A percentile compares a stretch with the other conserved stretches of the same genome.
These are phyloP conservation scores for Platypus cylindrus DNA, from an alignment of 2,888 invertebrate species.

Conservation along the genomic window DNA sequence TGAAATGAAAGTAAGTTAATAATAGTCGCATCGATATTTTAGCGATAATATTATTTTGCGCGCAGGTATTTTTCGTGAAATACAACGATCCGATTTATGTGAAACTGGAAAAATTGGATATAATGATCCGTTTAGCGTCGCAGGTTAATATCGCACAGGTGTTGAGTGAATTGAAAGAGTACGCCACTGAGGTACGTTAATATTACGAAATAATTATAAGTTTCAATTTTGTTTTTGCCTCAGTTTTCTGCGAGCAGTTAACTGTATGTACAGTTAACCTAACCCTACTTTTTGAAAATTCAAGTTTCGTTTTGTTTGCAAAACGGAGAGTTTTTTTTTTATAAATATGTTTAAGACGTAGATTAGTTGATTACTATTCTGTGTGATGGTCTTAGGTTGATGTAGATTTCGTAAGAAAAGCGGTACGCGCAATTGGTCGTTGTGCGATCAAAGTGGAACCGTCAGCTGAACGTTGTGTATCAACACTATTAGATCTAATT, in stretches of 20 bases:
- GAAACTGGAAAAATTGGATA: slow-evolving; percentile 95
- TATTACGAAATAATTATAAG: not conserved
- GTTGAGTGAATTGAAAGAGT: slow-evolving; percentile 93
- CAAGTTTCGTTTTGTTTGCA: too few relatives aligned
- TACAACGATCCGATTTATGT: slow-evolving; percentile 99
- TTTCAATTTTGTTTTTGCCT: not conserved
- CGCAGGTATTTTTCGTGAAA: slow-evolving; percentile 88
- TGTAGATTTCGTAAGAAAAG: slow-evolving; percentile 98
- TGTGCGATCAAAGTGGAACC: slow-evolving; percentile 98
- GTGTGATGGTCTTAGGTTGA: slow-evolving; percentile 59
- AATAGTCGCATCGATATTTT: not conserved
- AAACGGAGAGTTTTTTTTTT: too few relatives aligned
- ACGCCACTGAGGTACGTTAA: slow-evolving; percentile 75
- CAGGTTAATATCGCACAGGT: slow-evolving; percentile 98
- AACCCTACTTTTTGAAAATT: too few relatives aligned
- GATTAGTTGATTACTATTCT: too few relatives aligned
- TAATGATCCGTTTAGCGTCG: slow-evolving; percentile 97
- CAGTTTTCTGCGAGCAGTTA: too few relatives aligned
- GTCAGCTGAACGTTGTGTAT: slow-evolving; percentile 96
- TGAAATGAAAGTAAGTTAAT: slow-evolving; percentile 82
- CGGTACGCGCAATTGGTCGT: slow-evolving; percentile 94
- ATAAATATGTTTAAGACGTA: not conserved
- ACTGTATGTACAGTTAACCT: too few relatives aligned
- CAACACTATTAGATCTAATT: slow-evolving; percentile 91
- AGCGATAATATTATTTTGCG: slow-evolving; percentile 5